These are phyloP conservation scores for Tretioscincus oriximinensis DNA, from an alignment of 2,113 vertebrate species.

Conservation along the genomic window DNA sequence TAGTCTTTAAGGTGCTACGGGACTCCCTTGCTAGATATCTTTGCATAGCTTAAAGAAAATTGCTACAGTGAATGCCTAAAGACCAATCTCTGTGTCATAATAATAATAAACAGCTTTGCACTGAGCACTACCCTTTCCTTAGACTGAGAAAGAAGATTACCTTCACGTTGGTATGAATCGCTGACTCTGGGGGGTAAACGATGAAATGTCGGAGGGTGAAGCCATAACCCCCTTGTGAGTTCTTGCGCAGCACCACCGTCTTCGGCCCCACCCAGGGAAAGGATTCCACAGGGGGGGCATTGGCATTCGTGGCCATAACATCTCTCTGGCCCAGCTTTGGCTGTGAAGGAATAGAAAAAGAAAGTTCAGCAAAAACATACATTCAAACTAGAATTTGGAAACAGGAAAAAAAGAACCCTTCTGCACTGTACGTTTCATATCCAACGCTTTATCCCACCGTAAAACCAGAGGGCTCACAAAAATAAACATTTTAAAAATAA, in stretches of 20 bases:
- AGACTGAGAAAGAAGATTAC: slow-evolving; percentile 63
- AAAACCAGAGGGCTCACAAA: no score
- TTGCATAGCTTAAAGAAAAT: neutral
- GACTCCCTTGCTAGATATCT: no score
- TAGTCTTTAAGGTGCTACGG: no score
- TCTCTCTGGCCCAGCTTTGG: slow-evolving; percentile 79
- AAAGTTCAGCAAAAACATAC: accelerated
- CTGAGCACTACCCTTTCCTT: neutral
- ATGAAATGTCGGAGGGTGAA: slow-evolving; percentile 98
- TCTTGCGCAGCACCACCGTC: slow-evolving; percentile 89
- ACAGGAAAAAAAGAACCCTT: slow-evolving; percentile 13
- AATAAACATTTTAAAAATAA: no score
- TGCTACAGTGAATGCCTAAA: neutral
- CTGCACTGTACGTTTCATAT: no score
- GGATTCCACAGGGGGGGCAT: slow-evolving; percentile 77
- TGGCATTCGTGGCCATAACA: slow-evolving; percentile 80
- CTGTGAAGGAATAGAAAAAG: slow-evolving; percentile 42
- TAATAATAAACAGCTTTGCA: neutral
- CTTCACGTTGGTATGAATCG: slow-evolving; percentile 83
- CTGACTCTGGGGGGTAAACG: slow-evolving; percentile 93
- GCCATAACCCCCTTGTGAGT: slow-evolving; percentile 90
- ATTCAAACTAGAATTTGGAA: neutral
- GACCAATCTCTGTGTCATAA: neutral
- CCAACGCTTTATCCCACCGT: no score
- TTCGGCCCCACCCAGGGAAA: slow-evolving; percentile 85